phyloP scores from a whole-genome alignment of 2,113 vertebrate species.

The Oxyruncus cristatus region DNA sequence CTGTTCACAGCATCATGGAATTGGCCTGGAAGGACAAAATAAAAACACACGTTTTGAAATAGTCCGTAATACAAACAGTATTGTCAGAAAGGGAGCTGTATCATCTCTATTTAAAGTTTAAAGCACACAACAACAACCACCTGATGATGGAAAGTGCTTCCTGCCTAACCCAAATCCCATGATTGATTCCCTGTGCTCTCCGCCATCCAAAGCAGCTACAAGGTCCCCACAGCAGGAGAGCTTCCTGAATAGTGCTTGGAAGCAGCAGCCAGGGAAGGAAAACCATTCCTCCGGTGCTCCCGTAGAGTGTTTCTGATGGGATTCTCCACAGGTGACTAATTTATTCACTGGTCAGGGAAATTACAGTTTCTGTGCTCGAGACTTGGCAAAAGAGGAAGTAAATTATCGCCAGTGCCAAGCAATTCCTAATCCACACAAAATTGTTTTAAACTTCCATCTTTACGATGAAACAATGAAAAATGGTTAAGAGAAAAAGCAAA shows the following conservation, averaged over 20 bases:
- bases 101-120: neutral
- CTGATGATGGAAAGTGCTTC: neutral
- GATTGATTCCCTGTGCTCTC: neutral
- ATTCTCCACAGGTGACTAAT: neutral
- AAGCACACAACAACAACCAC: neutral
- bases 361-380: neutral
- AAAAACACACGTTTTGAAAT: neutral
- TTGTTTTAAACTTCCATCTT: neutral
- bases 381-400: neutral
- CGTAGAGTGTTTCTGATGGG: neutral
- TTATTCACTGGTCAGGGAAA: neutral
- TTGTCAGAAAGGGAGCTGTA: neutral
- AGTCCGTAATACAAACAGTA: accelerated
- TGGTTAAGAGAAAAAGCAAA: neutral
- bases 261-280: neutral
- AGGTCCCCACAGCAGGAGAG: neutral
- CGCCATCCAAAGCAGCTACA: neutral
- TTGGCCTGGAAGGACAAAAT: conserved; percentile 24
- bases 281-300: neutral
- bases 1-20: conserved; percentile 20
- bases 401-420: neutral
- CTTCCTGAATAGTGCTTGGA: neutral
- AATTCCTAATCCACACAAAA: neutral
- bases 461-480: neutral
- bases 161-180: neutral